Base-by-base conservation (phyloP, 2,888 invertebrate genomes). In the Spisula solida region DNA sequence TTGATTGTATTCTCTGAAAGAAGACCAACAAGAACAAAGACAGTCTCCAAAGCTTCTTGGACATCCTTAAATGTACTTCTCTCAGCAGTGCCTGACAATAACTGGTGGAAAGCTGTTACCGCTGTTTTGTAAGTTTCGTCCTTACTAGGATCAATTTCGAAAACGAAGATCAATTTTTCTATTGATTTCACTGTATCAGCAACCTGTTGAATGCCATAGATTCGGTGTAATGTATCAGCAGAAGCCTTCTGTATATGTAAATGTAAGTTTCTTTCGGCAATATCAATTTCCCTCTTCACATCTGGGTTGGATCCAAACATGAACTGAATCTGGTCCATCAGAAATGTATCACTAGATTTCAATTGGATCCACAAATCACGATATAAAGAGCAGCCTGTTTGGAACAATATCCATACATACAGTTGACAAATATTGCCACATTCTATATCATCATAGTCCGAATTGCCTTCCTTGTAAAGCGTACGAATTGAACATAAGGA, bases 21-120 rank as follows among this genome's bases (percentile, higher is more conserved):
- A n/a, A 84, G 80, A 14, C 80, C 12, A 8, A 81, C 66, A 20
- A 90, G 79, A 4, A 56, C 25, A 41, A 87, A 86, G 16, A 93
- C 75, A 16, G 70, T 82, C 18, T 87, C 70, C 14, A 92, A 48
- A 8, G 90, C 79, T 2, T 29, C 20, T 47, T 41, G 75, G 41
- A 93, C 89, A 14, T 88, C 81, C 18, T 29, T n/a, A 16, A 92
- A 83, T 14, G 89, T 87, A 56, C 90, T 79, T 0, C 78, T 75
- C 14, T 55, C 34, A 25, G 83, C 78, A 0, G 88, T 60, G 25
- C 84, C 51, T 8, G 83, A n/a, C 51, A 48, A 14, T 14, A 92
- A 51, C 16, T 82, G 55, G 20, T 88, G 48, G 81, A 90, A 92
- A 29, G 90, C 75, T 25, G 34, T 79, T 41, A 85, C 4, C 31